Conservation (phyloP, 1,140 invertebrate genomes). For the Drosophila saltans region DNA sequence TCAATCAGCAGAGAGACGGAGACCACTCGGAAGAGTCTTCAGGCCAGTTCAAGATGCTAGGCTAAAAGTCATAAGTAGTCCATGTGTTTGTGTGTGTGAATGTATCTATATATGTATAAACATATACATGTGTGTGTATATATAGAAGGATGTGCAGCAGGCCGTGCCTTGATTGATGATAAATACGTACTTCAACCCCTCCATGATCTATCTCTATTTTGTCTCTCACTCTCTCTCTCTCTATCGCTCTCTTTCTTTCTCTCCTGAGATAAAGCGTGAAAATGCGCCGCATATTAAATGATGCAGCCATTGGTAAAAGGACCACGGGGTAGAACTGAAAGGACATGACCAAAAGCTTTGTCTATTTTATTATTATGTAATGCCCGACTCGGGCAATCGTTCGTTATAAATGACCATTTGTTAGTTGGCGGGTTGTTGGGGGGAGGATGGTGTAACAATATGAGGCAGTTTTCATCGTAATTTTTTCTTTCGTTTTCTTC, state of each 20-base stretch:
- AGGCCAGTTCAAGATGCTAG: slow-evolving; percentile 52
- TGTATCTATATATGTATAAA: slow-evolving; percentile 19
- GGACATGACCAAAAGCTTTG: slow-evolving; percentile 17
- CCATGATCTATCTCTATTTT: background rate
- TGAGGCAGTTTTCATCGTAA: slow-evolving; percentile 15
- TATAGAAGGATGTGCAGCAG: slow-evolving; percentile 54
- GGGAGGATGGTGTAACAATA: background rate
- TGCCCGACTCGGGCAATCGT: slow-evolving; percentile 60
- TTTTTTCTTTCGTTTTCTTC: background rate
- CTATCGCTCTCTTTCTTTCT: slow-evolving; percentile 14
- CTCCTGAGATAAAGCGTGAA: slow-evolving; percentile 77
- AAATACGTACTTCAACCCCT: slow-evolving; percentile 56
- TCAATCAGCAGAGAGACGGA: slow-evolving; percentile 61
- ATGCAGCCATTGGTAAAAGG: slow-evolving; percentile 46
- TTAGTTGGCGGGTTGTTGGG: slow-evolving; percentile 8
- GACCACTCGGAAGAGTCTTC: slow-evolving; percentile 26
- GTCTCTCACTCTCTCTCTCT: background rate
- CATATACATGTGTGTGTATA: slow-evolving; percentile 19
- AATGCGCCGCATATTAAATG: slow-evolving; percentile 78
- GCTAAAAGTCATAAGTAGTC: slow-evolving; percentile 71
- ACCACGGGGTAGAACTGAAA: background rate
- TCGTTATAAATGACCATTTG: slow-evolving; percentile 79
- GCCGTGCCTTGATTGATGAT: slow-evolving; percentile 77
- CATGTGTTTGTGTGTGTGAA: slow-evolving; percentile 37
- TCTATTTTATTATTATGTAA: slow-evolving; percentile 74